A percentile compares a stretch with the other conserved stretches of the same genome.
phyloP scores from a whole-genome alignment of 2,113 vertebrate genomes.

The Grantiella picta region DNA sequence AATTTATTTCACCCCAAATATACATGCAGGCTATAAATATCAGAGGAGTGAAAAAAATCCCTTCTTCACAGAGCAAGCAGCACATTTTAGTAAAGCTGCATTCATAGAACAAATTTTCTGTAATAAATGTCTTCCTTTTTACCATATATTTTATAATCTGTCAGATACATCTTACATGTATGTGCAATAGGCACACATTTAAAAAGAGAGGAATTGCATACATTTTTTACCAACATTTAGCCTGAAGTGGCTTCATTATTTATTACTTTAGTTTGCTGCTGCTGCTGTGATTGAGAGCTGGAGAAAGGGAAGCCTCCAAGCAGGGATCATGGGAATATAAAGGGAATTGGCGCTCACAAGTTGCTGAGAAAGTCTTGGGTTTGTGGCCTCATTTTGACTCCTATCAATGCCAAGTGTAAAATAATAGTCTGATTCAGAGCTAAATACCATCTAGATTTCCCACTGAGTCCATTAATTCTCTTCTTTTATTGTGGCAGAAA shows the following conservation, averaged over 20 bases:
- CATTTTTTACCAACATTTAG: not conserved
- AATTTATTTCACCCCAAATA: not conserved
- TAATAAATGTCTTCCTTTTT: not conserved
- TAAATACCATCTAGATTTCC: slow-evolving; percentile 59
- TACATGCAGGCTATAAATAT: not conserved
- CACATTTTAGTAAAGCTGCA: not conserved
- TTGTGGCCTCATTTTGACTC: slow-evolving; percentile 46
- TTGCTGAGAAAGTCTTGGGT: not conserved
- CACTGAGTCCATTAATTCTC: slow-evolving; percentile 30
- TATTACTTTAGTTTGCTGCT: slow-evolving; percentile 4
- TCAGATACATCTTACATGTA: not conserved
- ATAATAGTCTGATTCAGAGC: slow-evolving; percentile 49
- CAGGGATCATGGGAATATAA: slow-evolving; percentile 1
- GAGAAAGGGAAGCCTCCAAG: not conserved
- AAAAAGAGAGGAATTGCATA: not conserved
- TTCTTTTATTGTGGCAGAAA: slow-evolving; percentile 27
- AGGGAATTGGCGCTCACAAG: not conserved
- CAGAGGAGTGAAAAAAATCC: not conserved
- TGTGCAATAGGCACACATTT: not conserved
- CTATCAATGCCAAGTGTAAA: slow-evolving; percentile 54
- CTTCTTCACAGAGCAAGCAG: not conserved
- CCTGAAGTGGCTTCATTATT: not conserved
- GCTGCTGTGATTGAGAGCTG: not conserved
- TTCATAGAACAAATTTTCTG: not conserved
- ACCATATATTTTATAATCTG: not conserved